These are phyloP conservation scores for Athalia cordata DNA, from an alignment of 2,888 invertebrate species.

Conservation along the genomic window DNA sequence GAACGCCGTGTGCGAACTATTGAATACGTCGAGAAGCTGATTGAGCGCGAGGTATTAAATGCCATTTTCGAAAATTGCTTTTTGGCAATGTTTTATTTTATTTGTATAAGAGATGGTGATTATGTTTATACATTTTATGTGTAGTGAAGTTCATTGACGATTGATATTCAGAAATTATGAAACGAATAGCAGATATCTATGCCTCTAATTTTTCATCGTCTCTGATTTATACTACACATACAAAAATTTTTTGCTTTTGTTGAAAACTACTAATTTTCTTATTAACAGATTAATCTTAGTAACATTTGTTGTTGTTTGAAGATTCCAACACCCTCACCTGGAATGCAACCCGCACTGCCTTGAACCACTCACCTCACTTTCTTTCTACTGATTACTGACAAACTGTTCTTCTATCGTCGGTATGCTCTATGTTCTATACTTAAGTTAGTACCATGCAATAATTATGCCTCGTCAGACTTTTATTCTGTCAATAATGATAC, in stretches of 20 bases:
- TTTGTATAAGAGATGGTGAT: not conserved
- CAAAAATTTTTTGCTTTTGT: constrained; percentile 23
- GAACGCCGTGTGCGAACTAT: constrained; percentile 91
- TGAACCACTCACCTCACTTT: constrained; percentile 67
- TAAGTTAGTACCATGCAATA: constrained; percentile 3
- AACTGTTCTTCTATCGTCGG: constrained; percentile 60
- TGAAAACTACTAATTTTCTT: constrained; percentile 20
- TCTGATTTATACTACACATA: constrained; percentile 29
- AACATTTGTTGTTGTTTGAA: constrained; percentile 63
- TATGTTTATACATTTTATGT: not conserved
- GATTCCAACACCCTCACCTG: constrained; percentile 68
- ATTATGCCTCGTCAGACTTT: not conserved
- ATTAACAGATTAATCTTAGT: constrained; percentile 19
- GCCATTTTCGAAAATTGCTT: constrained; percentile 30
- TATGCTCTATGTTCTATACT: constrained; percentile 48
- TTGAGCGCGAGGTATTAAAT: constrained; percentile 91
- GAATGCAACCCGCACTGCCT: constrained; percentile 70
- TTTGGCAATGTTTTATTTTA: not conserved
- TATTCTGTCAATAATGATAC: not conserved
- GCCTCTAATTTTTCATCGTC: not conserved
- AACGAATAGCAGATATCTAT: not conserved
- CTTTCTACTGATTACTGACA: constrained; percentile 67
- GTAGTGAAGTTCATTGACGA: too few relatives aligned
- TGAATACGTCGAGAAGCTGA: constrained; percentile 96
- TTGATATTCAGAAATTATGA: not conserved